Percentiles rank a stretch among this genome's conserved stretches.
phyloP scores from a whole-genome alignment of 2,888 invertebrate genomes.

The Hartigia nigra region DNA sequence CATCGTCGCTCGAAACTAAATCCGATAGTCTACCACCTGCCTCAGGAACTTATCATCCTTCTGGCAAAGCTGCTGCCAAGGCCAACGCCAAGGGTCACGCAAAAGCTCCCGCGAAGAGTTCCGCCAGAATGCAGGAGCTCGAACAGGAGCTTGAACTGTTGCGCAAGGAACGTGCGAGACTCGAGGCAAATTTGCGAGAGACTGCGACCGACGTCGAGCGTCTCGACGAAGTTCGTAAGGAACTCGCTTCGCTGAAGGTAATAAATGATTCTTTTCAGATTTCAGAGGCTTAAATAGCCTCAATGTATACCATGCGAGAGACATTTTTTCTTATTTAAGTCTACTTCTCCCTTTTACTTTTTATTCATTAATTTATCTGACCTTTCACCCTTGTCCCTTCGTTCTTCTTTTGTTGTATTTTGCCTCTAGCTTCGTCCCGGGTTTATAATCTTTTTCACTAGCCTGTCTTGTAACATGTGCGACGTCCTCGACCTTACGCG shows the following conservation, averaged over 20 bases:
- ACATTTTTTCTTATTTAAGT: not conserved
- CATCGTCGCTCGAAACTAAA: constrained; percentile 75
- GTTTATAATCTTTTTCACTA: not conserved
- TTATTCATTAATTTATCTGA: not conserved
- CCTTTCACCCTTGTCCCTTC: not conserved
- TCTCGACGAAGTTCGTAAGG: constrained; percentile 57
- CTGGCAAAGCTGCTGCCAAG: constrained; percentile 62
- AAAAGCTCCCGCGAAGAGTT: constrained; percentile 65
- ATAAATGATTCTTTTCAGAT: not conserved
- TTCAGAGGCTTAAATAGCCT: not conserved
- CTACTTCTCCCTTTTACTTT: not conserved
- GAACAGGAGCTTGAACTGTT: constrained; percentile 77
- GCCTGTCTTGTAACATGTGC: not conserved
- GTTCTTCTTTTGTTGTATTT: not conserved
- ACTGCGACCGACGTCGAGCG: constrained; percentile 46
- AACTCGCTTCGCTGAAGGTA: constrained; percentile 62
- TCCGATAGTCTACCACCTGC: constrained; percentile 68
- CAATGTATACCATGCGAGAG: not conserved
- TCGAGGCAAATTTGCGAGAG: constrained; percentile 71
- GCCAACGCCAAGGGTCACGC: constrained; percentile 63
- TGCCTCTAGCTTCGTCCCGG: not conserved
- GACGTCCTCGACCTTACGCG: not conserved
- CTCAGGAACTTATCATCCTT: constrained; percentile 55
- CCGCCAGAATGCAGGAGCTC: constrained; percentile 71
- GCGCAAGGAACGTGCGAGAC: constrained; percentile 75